A percentile compares a stretch with the other conserved stretches of the same genome.
These are phyloP conservation scores for Sebastes baramenuke DNA, from an alignment of 2,797 vertebrate genomes.

Conservation along the genomic window DNA sequence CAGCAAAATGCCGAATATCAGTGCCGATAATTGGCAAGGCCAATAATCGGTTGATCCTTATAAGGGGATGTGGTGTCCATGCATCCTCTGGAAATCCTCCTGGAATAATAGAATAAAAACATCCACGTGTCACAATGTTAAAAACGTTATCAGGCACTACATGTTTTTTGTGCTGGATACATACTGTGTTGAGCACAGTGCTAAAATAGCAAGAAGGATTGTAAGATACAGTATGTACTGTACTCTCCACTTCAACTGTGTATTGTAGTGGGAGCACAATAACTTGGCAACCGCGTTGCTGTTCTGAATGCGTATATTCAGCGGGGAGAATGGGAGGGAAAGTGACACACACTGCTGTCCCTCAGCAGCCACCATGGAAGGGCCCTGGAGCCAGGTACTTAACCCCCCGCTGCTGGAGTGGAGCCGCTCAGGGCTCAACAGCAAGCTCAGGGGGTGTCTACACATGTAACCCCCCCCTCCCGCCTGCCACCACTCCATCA, in stretches of 20 bases:
- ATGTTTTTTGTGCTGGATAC: not conserved
- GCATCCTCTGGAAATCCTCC: not conserved
- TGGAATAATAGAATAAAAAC: not conserved
- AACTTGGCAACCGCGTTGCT: conserved; percentile 61
- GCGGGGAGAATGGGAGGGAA: conserved; percentile 40
- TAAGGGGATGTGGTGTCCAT: not conserved
- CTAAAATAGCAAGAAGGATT: not conserved
- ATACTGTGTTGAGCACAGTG: not conserved
- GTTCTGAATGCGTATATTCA: conserved; percentile 53
- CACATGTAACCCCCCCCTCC: conserved; percentile 41
- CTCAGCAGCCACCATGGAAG: conserved; percentile 60
- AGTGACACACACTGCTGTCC: conserved; percentile 62
- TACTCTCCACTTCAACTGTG: conserved; percentile 7
- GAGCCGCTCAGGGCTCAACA: conserved; percentile 62
- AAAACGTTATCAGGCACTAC: not conserved
- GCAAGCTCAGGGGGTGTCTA: conserved; percentile 59
- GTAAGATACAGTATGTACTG: not conserved
- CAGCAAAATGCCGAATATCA: too few species aligned
- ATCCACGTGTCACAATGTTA: not conserved
- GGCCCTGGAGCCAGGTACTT: conserved; percentile 70
- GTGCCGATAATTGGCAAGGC: too few species aligned
- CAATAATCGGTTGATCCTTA: not conserved
- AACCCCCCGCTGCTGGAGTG: conserved; percentile 71
- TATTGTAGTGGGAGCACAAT: conserved; percentile 35
- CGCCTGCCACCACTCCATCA: conserved; percentile 54